Evolutionary conservation across 2,888 invertebrate genomes (phyloP), one percentile per base, ranked within the genome.

Genomic region (Andrena bucephala): DNA sequence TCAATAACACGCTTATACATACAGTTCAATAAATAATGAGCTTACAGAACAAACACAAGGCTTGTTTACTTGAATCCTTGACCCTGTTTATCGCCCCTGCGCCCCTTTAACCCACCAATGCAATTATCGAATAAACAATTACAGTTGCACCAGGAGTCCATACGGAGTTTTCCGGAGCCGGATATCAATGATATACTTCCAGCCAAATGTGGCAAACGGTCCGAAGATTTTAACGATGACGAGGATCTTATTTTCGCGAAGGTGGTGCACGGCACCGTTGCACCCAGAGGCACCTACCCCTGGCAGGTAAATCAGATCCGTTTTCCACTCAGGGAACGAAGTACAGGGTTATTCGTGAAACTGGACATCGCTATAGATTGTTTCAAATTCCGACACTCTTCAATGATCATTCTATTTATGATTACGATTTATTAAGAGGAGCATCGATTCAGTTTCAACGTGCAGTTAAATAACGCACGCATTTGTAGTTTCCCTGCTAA

Each of bases 221-320:
- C 94, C 62, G 94, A 95, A 85, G 94, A 94, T 86, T 93, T 94
- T 57, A 82, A 86, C 10, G 89, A 91, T 13, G 94, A 94, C 72
- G 93, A 93, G 2, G 95, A 94, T 81, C 94, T 94, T 36, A 94
- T 95, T 31, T 94, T 95, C 48, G 95, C 95, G 75, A 94, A 96
- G 89, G 96, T 97, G 1, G 95, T 97, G 3, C 95, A 95, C 77
- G 96, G 96, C 4, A 95, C 95, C 29, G 91, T 95, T 13, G 96
- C 97, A 0, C 94, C 94, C 8, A 95, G 95, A 42, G 97, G 97
- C 2, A 95, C 96, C 20, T 96, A 96, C 93, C 97, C 97, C 2
- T 97, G 97, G 97, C 97, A 97, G 95, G 96, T 96, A 92, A 89
- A 71, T 81, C 5, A 63, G n/a, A 73, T 57, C 27, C 29, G 62